A percentile compares a stretch with the other conserved stretches of the same genome.
Conservation (phyloP, 2,888 invertebrate species). For the Peribatodes rhomboidaria region DNA sequence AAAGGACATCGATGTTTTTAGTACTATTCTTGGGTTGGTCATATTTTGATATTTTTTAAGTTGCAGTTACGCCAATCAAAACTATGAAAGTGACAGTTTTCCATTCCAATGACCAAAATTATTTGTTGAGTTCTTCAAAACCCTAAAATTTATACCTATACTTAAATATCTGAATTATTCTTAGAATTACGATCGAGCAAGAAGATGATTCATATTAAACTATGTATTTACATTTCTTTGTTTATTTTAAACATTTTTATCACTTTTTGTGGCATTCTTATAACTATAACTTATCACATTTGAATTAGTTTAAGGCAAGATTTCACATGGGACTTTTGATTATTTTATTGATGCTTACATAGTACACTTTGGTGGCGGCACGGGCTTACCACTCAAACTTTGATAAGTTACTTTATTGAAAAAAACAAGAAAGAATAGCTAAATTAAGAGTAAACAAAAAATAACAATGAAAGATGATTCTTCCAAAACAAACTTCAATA, state of each 20-base stretch:
- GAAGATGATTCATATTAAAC: constrained; percentile 15
- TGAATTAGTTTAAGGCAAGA: constrained; percentile 11
- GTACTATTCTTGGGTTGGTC: not conserved
- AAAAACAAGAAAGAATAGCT: not conserved
- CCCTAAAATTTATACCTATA: not conserved
- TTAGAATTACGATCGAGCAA: constrained; percentile 24
- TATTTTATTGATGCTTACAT: no score
- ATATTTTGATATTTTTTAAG: not conserved
- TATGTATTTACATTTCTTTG: not conserved
- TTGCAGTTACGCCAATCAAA: not conserved
- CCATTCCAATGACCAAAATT: not conserved
- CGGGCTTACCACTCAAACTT: no score
- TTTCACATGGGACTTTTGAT: not conserved
- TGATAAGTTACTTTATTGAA: no score
- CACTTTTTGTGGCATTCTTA: constrained; percentile 13
- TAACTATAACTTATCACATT: constrained; percentile 15
- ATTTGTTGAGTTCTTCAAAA: constrained; percentile 1
- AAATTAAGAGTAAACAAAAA: not conserved
- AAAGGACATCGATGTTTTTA: not conserved
- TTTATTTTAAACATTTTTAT: not conserved
- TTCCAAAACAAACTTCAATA: not conserved
- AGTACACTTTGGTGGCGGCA: no score
- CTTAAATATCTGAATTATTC: constrained; percentile 18
- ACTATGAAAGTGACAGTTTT: not conserved
- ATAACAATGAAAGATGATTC: not conserved